Evolutionary conservation across 1,140 invertebrate genomes (phyloP), one percentile per base, ranked within the genome.

Genomic region (Formica selysi): DNA sequence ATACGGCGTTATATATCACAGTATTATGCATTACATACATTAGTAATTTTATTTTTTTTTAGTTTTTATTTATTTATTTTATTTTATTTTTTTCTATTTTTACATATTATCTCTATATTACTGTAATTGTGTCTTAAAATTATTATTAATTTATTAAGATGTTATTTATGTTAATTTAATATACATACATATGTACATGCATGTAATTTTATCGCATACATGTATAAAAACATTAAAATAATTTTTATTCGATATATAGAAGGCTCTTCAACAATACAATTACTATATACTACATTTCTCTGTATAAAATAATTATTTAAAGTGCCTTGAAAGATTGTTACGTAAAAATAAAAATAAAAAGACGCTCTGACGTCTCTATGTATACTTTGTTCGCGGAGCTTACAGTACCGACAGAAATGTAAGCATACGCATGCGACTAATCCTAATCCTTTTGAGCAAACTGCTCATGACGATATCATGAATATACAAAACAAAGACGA

Each of bases 241-340:
- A 29, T n/a, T 57, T 26, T 16, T 62, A 68, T 26, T 78, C 11
- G 5, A 22, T 22, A 22, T 22, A 36, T 29, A 65, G 11, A 79
- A 11, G 29, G 22, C 48, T 22, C 38, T 57, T 57, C 41, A 80
- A 2, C 6, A 57, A 59, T 59, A 32, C 51, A 22, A 59, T 71
- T 81, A 71, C 26, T 54, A 26, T 61, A 81, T 22, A 81, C 73
- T 73, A 73, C 57, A 41, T 62, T 73, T 83, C 13, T 11, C 57
- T 38, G 68, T 41, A 26, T 73, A 73, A 83, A 83, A 83, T 83
- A 29, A 61, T 83, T 83, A 83, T 73, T 83, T 83, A 73, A 73
- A 73, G 68, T 61, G 79, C 26, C 68, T 44, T 51, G 16, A 19
- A 19, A n/a, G 19, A 16, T 38, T 8, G 62, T 79, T 36, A 79